A percentile compares a stretch with the other conserved stretches of the same genome.
phyloP scores from a whole-genome alignment of 2,797 vertebrate species.

The Danio albolineatus region DNA sequence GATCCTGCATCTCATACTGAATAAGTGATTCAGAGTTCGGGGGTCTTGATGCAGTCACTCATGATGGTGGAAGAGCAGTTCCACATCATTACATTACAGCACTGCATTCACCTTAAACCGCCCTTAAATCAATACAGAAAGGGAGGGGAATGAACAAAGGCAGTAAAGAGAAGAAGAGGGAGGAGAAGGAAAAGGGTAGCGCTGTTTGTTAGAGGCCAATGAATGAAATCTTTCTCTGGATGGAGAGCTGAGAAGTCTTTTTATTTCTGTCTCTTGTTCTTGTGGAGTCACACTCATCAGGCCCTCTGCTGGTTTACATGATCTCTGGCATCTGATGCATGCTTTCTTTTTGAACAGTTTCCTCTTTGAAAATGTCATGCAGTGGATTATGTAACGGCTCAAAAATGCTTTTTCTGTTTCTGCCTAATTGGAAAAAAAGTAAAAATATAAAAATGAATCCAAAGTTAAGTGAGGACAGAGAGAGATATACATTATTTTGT shows the following conservation, averaged over 20 bases:
- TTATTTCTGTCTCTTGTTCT: conserved; percentile 3
- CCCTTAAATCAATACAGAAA: conserved; percentile 45
- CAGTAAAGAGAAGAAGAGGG: conserved; percentile 8
- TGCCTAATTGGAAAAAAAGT: not conserved
- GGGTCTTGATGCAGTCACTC: conserved; percentile 41
- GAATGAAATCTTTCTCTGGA: conserved; percentile 76
- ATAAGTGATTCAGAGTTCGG: conserved; percentile 1
- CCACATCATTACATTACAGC: conserved; percentile 32
- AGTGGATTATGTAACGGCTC: conserved; percentile 8
- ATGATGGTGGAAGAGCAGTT: conserved; percentile 1
- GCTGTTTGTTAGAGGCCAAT: conserved; percentile 67
- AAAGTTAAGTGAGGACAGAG: not conserved
- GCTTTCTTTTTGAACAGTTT: conserved; percentile 19
- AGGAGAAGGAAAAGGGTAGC: conserved; percentile 55
- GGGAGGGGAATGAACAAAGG: conserved; percentile 44
- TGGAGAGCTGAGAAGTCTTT: conserved; percentile 30
- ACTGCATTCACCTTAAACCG: conserved; percentile 44
- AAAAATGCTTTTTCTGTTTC: not conserved
- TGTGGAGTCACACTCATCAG: conserved; percentile 24
- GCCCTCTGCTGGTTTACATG: conserved; percentile 14
- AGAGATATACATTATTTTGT: not conserved
- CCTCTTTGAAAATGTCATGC: not conserved
- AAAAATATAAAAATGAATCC: not conserved
- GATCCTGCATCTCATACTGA: not conserved
- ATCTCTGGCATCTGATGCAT: not conserved